Conservation (phyloP, 2,888 invertebrate genomes). For the Drosophila anomalipes region DNA sequence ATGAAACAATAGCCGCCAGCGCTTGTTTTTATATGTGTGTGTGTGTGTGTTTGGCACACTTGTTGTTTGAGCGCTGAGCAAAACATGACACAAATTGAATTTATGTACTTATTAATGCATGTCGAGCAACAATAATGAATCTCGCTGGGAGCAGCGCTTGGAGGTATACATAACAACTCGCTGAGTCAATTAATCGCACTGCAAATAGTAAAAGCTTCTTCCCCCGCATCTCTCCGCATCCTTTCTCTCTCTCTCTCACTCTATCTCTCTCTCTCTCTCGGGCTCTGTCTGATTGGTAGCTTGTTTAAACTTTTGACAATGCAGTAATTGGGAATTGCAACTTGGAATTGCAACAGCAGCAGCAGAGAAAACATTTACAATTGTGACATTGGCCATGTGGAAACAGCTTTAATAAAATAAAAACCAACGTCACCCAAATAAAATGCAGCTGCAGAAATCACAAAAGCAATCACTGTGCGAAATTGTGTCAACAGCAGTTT, state of each 20-base stretch:
- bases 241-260: neutral
- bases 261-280: neutral
- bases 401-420: conserved; percentile 56
- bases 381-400: conserved; percentile 49
- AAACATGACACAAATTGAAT: conserved; percentile 60
- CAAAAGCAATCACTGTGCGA: conserved; percentile 48
- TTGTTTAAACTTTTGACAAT: conserved; percentile 59
- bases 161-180: conserved; percentile 31
- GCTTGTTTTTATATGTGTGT: conserved; percentile 1
- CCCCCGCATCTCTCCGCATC: neutral
- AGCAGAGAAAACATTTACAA: conserved; percentile 10
- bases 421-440: conserved; percentile 63
- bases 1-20: conserved; percentile 6
- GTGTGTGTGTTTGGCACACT: conserved; percentile 17
- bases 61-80: conserved; percentile 65
- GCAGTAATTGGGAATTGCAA: conserved; percentile 30
- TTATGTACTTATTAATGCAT: conserved; percentile 10
- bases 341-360: conserved; percentile 19
- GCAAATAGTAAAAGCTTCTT: conserved; percentile 18
- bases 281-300: conserved; percentile 41
- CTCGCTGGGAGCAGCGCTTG: conserved; percentile 6
- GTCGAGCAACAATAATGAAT: conserved; percentile 26
- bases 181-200: conserved; percentile 63
- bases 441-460: conserved; percentile 55
- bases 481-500: conserved; percentile 73